A percentile compares a stretch with the other conserved stretches of the same genome.
These are phyloP conservation scores for Augochlorella aurata DNA, from an alignment of 2,888 invertebrate species.

Conservation along the genomic window DNA sequence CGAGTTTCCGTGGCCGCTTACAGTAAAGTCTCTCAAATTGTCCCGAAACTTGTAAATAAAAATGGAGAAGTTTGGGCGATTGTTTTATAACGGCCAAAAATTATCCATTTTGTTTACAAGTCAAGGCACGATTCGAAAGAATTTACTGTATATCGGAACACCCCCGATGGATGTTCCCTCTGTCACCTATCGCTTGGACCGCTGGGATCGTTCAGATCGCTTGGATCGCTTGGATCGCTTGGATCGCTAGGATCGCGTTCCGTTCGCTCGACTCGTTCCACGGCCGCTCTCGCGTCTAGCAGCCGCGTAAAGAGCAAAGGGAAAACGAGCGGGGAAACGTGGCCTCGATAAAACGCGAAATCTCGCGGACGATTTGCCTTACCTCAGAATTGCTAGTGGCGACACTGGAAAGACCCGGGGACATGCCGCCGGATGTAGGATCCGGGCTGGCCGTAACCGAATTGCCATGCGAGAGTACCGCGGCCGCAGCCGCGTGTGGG, in stretches of 20 bases:
- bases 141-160: background rate
- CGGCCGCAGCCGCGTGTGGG: constrained; percentile 56
- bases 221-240: no score
- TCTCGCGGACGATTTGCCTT: constrained; percentile 68
- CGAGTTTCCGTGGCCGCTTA: no score
- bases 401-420: constrained; percentile 89
- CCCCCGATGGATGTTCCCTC: no score
- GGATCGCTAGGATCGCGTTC: no score
- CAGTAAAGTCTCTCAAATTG: no score
- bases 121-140: no score
- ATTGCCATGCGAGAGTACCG: constrained; percentile 72
- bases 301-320: background rate
- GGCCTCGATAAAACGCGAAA: background rate
- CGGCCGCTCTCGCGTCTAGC: no score
- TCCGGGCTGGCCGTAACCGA: constrained; percentile 78
- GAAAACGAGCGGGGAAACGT: background rate
- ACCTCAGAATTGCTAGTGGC: constrained; percentile 93
- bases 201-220: background rate
- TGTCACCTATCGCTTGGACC: background rate
- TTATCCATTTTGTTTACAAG: no score
- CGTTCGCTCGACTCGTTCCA: no score
- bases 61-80: no score
- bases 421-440: constrained; percentile 82
- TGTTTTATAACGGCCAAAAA: no score
- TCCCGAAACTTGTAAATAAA: no score